Evolutionary conservation across 2,113 vertebrate genomes (phyloP), one percentile per base, ranked within the genome.

Genomic region (Nerophis lumbriciformis): DNA sequence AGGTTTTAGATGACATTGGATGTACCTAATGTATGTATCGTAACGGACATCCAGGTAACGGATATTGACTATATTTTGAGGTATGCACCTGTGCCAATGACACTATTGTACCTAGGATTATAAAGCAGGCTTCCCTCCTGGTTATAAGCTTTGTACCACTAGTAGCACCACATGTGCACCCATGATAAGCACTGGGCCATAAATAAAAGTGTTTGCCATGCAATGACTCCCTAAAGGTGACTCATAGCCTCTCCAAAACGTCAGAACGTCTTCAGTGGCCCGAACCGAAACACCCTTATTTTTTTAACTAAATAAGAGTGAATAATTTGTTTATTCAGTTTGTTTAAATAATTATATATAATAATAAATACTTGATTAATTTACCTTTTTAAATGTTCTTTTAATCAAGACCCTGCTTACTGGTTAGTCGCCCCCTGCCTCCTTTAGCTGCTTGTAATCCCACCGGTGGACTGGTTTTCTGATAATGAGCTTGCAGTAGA

Each of bases 121-220:
- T 76, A 66, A 66, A 62, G 39, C 60, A 68, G 65, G 66, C 68
- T 61, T 49, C 49, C 47, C 42, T 58, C 13, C n/a, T 19, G 68
- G 75, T 76, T 79, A 69, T 61, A 56, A 39, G 37, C 53, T 39
- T 39, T 47, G 38, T 66, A 53, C 36, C 66, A 35, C 61, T 14
- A 47, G 37, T 48, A 50, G 51, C 37, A 39, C 60, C 72, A 53
- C 65, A 69, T 72, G 75, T 35, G 71, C 53, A 12, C 52, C 65
- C 36, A 21, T 5, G 73, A 80, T 81, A 84, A 83, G 69, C 70
- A 66, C 60, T 48, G 38, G 70, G 76, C 69, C 65, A 68, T 74
- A 75, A 80, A 70, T 61, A 61, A 65, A 69, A 59, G 59, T 10
- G 45, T 56, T 65, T 77, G 42, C 73, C 83, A 65, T 81, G 78